Evolutionary conservation across 92 coral and sea anemone species (phyloP).

Genomic region (Paragorgia papillata): DNA sequence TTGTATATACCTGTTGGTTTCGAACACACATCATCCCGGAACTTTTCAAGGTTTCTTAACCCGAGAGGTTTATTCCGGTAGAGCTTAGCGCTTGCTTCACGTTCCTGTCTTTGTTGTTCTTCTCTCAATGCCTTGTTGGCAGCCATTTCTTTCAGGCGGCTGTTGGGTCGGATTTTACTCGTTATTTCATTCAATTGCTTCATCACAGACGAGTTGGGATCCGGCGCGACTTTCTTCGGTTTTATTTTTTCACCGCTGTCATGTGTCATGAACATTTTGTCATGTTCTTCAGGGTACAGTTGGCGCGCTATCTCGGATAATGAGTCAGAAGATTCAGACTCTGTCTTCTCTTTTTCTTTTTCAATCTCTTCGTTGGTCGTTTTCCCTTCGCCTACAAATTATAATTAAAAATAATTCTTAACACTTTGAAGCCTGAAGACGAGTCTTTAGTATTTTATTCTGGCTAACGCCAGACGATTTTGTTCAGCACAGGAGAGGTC

Average conservation of each 20-base stretch:
- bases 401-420: too few species aligned
- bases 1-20: not conserved
- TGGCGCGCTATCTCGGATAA: too few species aligned
- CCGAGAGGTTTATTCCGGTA: constrained; percentile 12
- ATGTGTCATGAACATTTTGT: too few species aligned
- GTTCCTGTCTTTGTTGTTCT: constrained; percentile 3
- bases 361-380: too few species aligned
- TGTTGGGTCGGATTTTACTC: not conserved
- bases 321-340: too few species aligned
- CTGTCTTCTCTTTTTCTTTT: too few species aligned
- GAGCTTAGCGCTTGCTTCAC: not conserved
- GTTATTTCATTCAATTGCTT: not conserved
- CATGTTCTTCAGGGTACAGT: too few species aligned
- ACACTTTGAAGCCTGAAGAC: too few species aligned
- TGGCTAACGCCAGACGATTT: too few species aligned
- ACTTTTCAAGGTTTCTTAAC: constrained; percentile 21
- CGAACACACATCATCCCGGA: constrained; percentile 5
- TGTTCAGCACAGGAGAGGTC: too few species aligned
- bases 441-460: too few species aligned
- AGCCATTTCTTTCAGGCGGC: not conserved
- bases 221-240: not conserved
- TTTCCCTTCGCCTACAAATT: too few species aligned
- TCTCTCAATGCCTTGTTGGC: not conserved
- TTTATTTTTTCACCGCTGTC: not conserved
- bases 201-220: not conserved